Percentiles rank a stretch among this genome's conserved stretches.
Conservation (phyloP, 2,888 invertebrate species). For the Dryocosmus kuriphilus region DNA sequence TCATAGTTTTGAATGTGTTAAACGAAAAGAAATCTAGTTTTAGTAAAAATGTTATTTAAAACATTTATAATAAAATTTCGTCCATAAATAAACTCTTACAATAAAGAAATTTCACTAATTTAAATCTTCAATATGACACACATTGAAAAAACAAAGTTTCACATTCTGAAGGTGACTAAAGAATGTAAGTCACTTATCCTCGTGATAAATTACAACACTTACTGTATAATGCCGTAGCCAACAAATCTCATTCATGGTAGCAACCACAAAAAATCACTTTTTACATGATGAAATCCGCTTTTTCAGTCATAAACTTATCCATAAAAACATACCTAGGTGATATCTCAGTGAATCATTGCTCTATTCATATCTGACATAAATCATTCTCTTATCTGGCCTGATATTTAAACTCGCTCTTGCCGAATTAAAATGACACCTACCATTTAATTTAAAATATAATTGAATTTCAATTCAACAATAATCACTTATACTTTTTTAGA, state of each 20-base stretch:
- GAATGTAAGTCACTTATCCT: background rate
- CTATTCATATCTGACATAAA: constrained; percentile 11
- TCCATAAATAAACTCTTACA: no score
- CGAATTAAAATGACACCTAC: background rate
- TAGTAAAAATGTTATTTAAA: no score
- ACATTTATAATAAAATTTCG: no score
- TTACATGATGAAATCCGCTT: background rate
- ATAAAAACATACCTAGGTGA: constrained; percentile 9
- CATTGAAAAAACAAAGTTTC: no score
- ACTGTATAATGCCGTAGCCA: background rate
- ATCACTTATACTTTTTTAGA: background rate
- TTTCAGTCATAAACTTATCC: constrained; percentile 27
- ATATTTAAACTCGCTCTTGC: background rate
- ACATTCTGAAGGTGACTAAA: background rate
- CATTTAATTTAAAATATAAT: background rate
- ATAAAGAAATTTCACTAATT: no score
- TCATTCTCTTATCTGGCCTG: background rate
- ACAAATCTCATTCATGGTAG: background rate
- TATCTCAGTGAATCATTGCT: constrained; percentile 14
- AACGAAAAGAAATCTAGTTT: no score
- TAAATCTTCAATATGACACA: no score
- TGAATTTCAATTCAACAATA: background rate
- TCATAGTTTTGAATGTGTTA: no score
- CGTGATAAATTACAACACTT: background rate
- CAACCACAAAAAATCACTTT: background rate